These are phyloP conservation scores for Drosophila putrida DNA, from an alignment of 2,888 invertebrate genomes.

Conservation along the genomic window DNA sequence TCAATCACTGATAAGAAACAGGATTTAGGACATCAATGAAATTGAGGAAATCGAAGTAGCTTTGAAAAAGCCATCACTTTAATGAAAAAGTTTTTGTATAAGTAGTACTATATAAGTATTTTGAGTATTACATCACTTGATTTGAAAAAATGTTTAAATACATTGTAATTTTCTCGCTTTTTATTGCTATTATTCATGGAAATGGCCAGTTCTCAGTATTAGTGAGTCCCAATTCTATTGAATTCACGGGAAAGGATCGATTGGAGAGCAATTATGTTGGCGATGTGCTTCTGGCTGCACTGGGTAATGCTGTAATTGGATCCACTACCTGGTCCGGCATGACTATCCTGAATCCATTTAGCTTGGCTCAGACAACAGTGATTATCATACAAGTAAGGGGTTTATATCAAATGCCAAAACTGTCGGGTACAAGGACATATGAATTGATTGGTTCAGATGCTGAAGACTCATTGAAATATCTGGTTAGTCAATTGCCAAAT, in stretches of 20 bases:
- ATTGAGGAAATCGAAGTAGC: constrained; percentile 6
- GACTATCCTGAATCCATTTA: constrained; percentile 89
- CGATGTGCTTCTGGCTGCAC: constrained; percentile 89
- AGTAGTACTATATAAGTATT: not conserved
- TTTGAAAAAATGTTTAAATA: constrained; percentile 71
- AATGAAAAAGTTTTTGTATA: not conserved
- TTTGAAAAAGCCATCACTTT: not conserved
- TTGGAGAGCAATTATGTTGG: constrained; percentile 87
- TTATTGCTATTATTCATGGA: constrained; percentile 65
- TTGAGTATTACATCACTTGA: not conserved
- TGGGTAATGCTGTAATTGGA: constrained; percentile 90
- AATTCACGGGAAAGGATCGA: constrained; percentile 88
- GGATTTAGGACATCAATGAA: constrained; percentile 4
- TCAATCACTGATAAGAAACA: constrained; percentile 11
- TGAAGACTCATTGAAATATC: constrained; percentile 86
- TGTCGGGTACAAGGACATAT: constrained; percentile 54
- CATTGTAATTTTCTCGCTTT: constrained; percentile 62
- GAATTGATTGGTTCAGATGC: constrained; percentile 59
- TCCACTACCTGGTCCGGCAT: constrained; percentile 90
- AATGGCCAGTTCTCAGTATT: constrained; percentile 88
- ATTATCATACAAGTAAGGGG: constrained; percentile 90
- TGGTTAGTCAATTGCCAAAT: constrained; percentile 84
- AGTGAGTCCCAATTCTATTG: constrained; percentile 88
- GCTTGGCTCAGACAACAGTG: constrained; percentile 88
- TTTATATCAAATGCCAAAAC: constrained; percentile 84